Evolutionary conservation across 2,113 vertebrate species (phyloP).

Genomic region (Salvator merianae): DNA sequence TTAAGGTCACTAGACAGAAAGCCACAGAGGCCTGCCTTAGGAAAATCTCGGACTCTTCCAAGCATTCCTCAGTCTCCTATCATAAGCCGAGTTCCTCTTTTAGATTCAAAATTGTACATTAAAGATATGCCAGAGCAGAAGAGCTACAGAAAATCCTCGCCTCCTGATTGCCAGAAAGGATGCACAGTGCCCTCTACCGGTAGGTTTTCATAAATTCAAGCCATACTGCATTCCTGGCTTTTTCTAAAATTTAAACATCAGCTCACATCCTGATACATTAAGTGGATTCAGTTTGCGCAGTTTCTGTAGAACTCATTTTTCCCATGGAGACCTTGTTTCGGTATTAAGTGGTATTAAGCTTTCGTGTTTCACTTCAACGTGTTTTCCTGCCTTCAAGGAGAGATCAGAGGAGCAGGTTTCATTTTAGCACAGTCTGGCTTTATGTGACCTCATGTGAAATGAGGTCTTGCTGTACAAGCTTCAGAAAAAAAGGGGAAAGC

Average conservation of each 20-base stretch:
- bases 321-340: no score
- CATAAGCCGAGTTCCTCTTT: conserved; percentile 77
- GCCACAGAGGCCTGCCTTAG: conserved; percentile 83
- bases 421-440: no score
- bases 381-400: no score
- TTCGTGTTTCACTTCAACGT: no score
- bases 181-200: conserved; percentile 86
- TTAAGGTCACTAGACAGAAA: conserved; percentile 87
- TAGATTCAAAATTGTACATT: conserved; percentile 66
- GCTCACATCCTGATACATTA: not conserved
- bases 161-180: conserved; percentile 69
- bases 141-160: conserved; percentile 56
- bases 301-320: rapidly evolving
- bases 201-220: conserved; percentile 49
- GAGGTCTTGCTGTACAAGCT: no score
- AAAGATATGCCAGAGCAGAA: conserved; percentile 71
- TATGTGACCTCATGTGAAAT: no score
- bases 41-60: conserved; percentile 87
- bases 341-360: no score
- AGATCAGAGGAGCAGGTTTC: no score
- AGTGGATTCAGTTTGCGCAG: no score
- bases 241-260: not conserved
- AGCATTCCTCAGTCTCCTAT: conserved; percentile 92
- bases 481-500: no score
- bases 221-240: rapidly evolving